Evolutionary conservation across 2,797 vertebrate species (phyloP).

Genomic region (Thalassophryne amazonica): DNA sequence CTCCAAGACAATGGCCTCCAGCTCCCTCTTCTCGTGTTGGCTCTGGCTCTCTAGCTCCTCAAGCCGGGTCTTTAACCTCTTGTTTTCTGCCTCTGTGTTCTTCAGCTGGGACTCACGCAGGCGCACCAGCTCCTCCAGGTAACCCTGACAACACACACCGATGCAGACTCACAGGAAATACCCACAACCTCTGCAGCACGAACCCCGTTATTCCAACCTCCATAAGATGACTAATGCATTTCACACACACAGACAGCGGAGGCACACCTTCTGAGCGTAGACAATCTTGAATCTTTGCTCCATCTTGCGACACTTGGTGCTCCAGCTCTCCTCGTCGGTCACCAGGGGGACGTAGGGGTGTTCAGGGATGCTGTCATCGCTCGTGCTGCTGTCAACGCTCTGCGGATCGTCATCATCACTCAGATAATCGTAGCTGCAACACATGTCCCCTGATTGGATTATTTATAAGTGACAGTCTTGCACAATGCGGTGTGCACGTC

Average conservation of each 20-base stretch:
- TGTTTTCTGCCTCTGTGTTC: conserved; percentile 92
- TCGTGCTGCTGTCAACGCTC: conserved; percentile 92
- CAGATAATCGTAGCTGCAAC: conserved; percentile 88
- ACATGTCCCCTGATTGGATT: not conserved
- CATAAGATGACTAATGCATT: no score
- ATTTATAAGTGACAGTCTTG: not conserved
- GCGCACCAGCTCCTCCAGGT: conserved; percentile 94
- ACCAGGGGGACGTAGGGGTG: conserved; percentile 93
- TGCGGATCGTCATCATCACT: conserved; percentile 92
- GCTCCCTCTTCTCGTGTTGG: conserved; percentile 90
- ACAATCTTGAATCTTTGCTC: conserved; percentile 98
- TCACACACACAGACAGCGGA: not conserved
- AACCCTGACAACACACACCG: conserved; percentile 78
- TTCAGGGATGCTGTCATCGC: conserved; percentile 91
- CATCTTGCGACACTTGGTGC: conserved; percentile 97
- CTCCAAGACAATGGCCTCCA: conserved; percentile 92
- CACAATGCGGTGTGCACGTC: no score
- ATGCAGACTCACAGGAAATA: conserved; percentile 11
- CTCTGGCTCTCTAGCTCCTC: conserved; percentile 88
- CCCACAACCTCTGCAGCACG: no score
- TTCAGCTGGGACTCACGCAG: conserved; percentile 96
- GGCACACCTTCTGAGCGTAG: conserved; percentile 91
- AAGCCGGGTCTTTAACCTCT: conserved; percentile 84
- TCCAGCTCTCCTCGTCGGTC: conserved; percentile 95
- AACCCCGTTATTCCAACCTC: no score